Conservation (phyloP, 2,888 invertebrate species). For the Furcula furcula region DNA sequence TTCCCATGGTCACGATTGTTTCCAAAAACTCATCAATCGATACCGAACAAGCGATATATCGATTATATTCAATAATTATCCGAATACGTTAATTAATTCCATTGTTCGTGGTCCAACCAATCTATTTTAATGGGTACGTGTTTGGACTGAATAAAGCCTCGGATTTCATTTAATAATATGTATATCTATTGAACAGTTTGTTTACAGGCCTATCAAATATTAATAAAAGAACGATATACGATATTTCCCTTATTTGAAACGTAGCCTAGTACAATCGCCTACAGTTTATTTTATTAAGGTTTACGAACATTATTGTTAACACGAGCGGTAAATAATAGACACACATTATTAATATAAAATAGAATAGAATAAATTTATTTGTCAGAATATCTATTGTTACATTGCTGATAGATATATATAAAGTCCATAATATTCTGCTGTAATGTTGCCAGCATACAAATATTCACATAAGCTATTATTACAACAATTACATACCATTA, state of each 20-base stretch:
- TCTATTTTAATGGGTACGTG: not conserved
- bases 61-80: slow-evolving; percentile 2
- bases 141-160: not conserved
- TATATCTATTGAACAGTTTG: slow-evolving; percentile 33
- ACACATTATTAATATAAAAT: too few relatives aligned
- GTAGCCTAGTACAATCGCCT: slow-evolving; percentile 36
- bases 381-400: too few relatives aligned
- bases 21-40: slow-evolving; percentile 5
- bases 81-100: not conserved
- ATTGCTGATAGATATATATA: too few relatives aligned
- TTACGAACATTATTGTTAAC: too few relatives aligned
- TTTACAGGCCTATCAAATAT: slow-evolving; percentile 52
- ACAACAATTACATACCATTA: too few relatives aligned
- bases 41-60: slow-evolving; percentile 1
- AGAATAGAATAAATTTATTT: too few relatives aligned
- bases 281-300: too few relatives aligned
- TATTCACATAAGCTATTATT: too few relatives aligned
- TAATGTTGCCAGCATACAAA: too few relatives aligned
- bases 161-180: slow-evolving; percentile 30
- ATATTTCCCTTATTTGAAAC: slow-evolving; percentile 33
- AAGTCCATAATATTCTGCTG: too few relatives aligned
- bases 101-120: not conserved
- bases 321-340: too few relatives aligned
- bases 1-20: slow-evolving; percentile 4
- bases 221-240: slow-evolving; percentile 42